Conservation (phyloP, 2,113 vertebrate species). For the Paraplagusia blochii region DNA sequence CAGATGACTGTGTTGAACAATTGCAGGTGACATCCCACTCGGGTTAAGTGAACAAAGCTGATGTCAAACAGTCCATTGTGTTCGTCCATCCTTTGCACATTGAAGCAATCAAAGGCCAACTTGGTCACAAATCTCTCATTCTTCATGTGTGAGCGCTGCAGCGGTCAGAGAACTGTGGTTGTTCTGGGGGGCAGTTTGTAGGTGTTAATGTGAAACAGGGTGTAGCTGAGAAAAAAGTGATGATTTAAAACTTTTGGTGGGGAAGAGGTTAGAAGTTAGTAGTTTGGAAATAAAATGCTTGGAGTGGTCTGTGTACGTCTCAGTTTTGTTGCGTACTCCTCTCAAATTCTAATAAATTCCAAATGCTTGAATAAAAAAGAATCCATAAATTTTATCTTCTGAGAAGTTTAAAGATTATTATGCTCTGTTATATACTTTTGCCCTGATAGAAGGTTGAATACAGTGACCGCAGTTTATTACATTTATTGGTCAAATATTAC, state of each 20-base stretch:
- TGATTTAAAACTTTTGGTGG: constrained; percentile 19
- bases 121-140: constrained; percentile 29
- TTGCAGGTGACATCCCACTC: constrained; percentile 29
- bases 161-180: not conserved
- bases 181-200: not conserved
- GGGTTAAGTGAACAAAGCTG: constrained; percentile 14
- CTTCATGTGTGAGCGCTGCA: constrained; percentile 7
- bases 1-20: constrained; percentile 24
- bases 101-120: constrained; percentile 44
- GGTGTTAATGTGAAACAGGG: constrained; percentile 29
- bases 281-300: constrained; percentile 16
- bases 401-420: constrained; percentile 29
- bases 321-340: constrained; percentile 12
- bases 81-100: not conserved
- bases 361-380: constrained; percentile 32
- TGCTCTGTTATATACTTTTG: constrained; percentile 8
- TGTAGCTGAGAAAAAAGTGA: constrained; percentile 13
- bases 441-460: constrained; percentile 24
- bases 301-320: constrained; percentile 17
- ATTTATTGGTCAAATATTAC: constrained; percentile 29
- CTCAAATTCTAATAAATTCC: constrained; percentile 27
- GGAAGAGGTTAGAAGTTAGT: constrained; percentile 11
- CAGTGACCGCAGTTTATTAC: constrained; percentile 10
- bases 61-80: constrained; percentile 17
- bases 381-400: constrained; percentile 42